Percentiles rank a stretch among this genome's conserved stretches.
These are phyloP conservation scores for Nesometra sesokonis DNA, from an alignment of 35 echinoderm and acorn worm genomes.

Conservation along the genomic window DNA sequence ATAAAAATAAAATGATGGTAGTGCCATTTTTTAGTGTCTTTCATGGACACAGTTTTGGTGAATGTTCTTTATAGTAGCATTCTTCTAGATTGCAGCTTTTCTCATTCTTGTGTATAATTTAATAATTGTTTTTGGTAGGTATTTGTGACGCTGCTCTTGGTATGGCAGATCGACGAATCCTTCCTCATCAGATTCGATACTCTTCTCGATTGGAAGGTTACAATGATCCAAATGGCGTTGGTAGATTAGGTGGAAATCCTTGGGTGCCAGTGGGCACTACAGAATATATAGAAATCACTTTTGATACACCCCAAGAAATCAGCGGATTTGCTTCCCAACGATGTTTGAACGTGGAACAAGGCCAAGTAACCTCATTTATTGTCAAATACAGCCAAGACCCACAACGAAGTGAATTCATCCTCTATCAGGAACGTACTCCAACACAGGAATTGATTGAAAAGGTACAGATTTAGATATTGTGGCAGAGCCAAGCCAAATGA, in stretches of 20 bases:
- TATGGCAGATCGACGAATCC: background rate
- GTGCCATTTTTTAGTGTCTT: no score
- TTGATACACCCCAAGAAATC: background rate
- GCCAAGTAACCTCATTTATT: background rate
- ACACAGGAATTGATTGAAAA: background rate
- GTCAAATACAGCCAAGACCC: background rate
- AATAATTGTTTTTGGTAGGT: background rate
- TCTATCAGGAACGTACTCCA: background rate
- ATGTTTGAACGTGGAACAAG: background rate
- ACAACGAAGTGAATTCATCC: background rate
- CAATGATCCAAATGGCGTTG: background rate
- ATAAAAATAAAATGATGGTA: no score
- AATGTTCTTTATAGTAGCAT: no score
- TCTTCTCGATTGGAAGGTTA: background rate
- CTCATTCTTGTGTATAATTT: no score
- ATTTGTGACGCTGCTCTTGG: background rate
- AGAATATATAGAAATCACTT: background rate
- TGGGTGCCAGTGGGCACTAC: background rate
- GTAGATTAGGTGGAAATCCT: background rate
- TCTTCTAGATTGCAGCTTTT: no score
- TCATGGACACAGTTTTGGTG: no score
- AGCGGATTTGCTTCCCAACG: background rate
- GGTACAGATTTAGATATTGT: background rate
- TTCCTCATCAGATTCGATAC: background rate
- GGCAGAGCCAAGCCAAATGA: no score